Base-by-base conservation (phyloP, 2,888 invertebrate genomes). In the Brachypalpus laphriformis region DNA sequence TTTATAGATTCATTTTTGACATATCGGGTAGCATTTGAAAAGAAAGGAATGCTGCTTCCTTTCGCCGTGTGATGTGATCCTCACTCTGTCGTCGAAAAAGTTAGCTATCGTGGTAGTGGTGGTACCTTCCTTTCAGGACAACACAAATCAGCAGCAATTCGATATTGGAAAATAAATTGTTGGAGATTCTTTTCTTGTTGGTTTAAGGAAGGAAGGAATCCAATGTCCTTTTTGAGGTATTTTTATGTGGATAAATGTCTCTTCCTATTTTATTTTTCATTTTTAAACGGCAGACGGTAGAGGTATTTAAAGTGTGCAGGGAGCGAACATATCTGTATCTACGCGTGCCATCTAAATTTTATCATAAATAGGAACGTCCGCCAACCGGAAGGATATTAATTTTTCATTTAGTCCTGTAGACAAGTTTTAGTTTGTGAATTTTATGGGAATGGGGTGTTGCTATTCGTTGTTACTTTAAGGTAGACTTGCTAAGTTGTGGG, bases 131-230 rank as follows among this genome's bases (percentile, higher is more conserved):
- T 80, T 59, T 57, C 61, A 45, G 54, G 34, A 56, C 56, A 61
- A 77, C 82, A 77, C 82, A 83, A 78, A 83, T 83, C 68, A 83
- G 54, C 40, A 68, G 78, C 74, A 83, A 74, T 83, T 83, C 74
- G 78, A 68, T 83, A 78, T 78, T 74, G 54, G 59, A 57, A 40
- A 78, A 77, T 61, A 77, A 77, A 63, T 61, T 57, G 68, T 56
- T 49, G 68, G 63, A 61, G 59, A 51, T 59, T 57, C 61, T 59
- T 59, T 51, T 59, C 66, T 40, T 40, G n/a, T 25, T 2, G 9
- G 7, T 28, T 6, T 1, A 51, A 16, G 49, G 34, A 61, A 3
- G 11, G 20, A 49, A 8, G 42, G 25, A 37, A 56, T 34, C 14
- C 25, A 42, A 34, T 63, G 72, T 61, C 11, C 45, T 45, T 22